Evolutionary conservation across 1,140 invertebrate species (phyloP).

Genomic region (Drosophila obscura): DNA sequence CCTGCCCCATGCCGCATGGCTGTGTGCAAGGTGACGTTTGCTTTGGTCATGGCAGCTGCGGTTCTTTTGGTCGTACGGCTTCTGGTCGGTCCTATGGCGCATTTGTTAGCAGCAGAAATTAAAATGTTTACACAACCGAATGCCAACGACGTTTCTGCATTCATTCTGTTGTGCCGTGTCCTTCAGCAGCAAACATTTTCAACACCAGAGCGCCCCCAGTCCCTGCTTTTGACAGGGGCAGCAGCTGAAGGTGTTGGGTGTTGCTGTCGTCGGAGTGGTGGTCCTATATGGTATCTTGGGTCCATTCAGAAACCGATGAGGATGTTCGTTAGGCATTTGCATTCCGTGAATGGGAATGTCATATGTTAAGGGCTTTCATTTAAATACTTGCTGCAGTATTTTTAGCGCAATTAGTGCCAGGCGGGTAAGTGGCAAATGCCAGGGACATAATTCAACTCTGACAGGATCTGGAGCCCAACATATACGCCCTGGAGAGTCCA

Average conservation of each 20-base stretch:
- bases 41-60: constrained; percentile 49
- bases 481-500: constrained; percentile 17
- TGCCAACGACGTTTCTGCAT: constrained; percentile 70
- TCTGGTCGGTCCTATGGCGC: constrained; percentile 40
- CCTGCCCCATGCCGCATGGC: too few relatives aligned
- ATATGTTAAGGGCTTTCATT: constrained; percentile 55
- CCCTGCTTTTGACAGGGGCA: background rate
- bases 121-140: constrained; percentile 81
- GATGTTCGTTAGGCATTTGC: constrained; percentile 22
- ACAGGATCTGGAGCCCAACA: background rate
- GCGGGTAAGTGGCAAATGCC: constrained; percentile 31
- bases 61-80: constrained; percentile 33
- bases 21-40: constrained; percentile 45
- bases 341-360: constrained; percentile 55
- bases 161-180: constrained; percentile 60
- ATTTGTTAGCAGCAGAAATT: constrained; percentile 78
- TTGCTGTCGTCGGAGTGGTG: too few relatives aligned
- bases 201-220: background rate
- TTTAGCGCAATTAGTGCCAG: constrained; percentile 51
- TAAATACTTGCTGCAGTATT: constrained; percentile 40
- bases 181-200: constrained; percentile 48
- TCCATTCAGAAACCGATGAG: constrained; percentile 16
- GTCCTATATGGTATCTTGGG: background rate
- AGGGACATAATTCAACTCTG: constrained; percentile 32
- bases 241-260: background rate